Base-by-base conservation (phyloP, 1,140 invertebrate genomes). In the Homalodisca vitripennis region DNA sequence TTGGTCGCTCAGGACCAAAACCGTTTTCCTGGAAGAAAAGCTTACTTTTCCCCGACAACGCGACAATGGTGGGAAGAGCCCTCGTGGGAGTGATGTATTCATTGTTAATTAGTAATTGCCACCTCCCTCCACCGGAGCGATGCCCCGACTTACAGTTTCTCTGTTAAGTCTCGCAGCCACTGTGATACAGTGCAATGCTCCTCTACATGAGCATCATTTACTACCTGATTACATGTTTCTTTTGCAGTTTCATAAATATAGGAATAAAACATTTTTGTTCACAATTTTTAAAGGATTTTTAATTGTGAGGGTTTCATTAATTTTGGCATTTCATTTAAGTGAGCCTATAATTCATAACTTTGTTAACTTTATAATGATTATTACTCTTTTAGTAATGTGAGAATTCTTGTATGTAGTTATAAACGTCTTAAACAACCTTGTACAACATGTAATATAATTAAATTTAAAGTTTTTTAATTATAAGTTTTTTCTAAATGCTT, bases 51-150 rank as follows among this genome's bases (percentile, higher is more conserved):
- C 34, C 48, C 48, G 22, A 51, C 48, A 51, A 51, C 22, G 48
- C 3, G 22, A 20, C 22, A 22, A 51, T 51, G 48, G 48, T 14
- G 22, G 22, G 48, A 20, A 22, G 48, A 20, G 48, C 14, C 14
- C 17, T 51, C 48, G 48, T 51, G 48, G 48, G 48, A 51, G 48
- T 51, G 48, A 51, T 51, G n/a, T 51, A 51, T 51, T 51, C 48
- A 51, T 51, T 51, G 48, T 51, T 51, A 51, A 51, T 51, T 51
- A 51, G 48, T 20, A 51, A 51, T n/a, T 14, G 22, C 14, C 48
- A 3, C 22, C 48, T 22, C 48, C 17, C 48, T 22, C 2, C 48
- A 6, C 14, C 17, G 3, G 17, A 6, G 17, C 3, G 17, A 3
- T 3, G 6, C 48, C n/a, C 3, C 14, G 48, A 14, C 48, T 51